Evolutionary conservation across 2,888 invertebrate species (phyloP), one percentile per base, ranked within the genome.

Genomic region (Gymnocheta viridis): DNA sequence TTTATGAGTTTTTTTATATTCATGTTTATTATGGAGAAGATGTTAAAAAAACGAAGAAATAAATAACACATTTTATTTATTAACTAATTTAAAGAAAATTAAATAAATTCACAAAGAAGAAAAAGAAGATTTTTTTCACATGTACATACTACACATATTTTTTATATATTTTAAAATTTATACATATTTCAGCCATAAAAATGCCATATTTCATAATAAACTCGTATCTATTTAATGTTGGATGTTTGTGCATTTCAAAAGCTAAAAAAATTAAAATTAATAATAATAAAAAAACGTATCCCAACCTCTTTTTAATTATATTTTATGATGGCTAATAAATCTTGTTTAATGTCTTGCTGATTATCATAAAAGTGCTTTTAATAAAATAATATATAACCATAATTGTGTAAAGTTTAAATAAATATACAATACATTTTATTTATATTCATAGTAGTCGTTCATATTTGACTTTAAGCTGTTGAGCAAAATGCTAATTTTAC

Each of bases 261-360:
- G 32, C 29, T 44, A 24, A 32, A 62, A 47, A 66, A 10, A n/a
- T n/a, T 4, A 17, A 56, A 41, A 69, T n/a, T n/a, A 29, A 22
- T 4, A 67, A 54, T 0, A 29, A 38, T 14, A 29, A 41, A 51
- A 69, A 12, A 41, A 62, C 69, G 72, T 54, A 82, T 78, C 51
- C 64, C 69, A 79, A 70, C 56, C 82, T 74, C 49, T 66, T 79
- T 79, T 79, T 79, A 82, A 79, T 82, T 79, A 82, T 82, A 79
- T 73, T 79, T 83, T 83, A 83, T 58, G 74, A 41, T 51, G 58
- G 49, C 69, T 66, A 83, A 74, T 83, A 83, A 83, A 83, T 83
- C 79, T 83, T 70, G 70, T 82, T 74, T 83, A 70, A 83, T 83
- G 73, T 66, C 58, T 79, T 79, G 78, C 73, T 82, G 82, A 82